Base-by-base conservation (phyloP, 2,888 invertebrate species). In the Aproaerema taeniolella region DNA sequence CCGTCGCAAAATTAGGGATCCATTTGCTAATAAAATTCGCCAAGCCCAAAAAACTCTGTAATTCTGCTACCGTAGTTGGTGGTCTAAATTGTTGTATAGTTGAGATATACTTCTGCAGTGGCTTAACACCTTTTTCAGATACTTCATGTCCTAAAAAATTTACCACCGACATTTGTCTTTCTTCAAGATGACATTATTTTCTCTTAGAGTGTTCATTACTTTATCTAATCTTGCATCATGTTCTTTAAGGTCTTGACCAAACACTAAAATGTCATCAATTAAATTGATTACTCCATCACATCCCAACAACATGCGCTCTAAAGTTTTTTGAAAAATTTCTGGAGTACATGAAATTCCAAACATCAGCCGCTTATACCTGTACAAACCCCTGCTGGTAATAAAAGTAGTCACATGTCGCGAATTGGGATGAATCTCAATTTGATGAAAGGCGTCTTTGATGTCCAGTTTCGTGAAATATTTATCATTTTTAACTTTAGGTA, bases 341-440 rank as follows among this genome's bases (percentile, higher is more conserved):
- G 72, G 67, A 2, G 82, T 82, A 36, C 69, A 70, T 2, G 31
- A 16, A 5, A 31, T 31, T 1, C 31, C 31, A 14, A 31, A 31
- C 31, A 31, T 31, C 43, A 70, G 9, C n/a, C n/a, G n/a, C n/a
- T n/a, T n/a, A n/a, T n/a, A n/a, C n/a, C n/a, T n/a, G n/a, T n/a
- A n/a, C n/a, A 76, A 31, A 0, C 71, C 72, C 24, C 49, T 50
- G 13, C 51, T 51, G 2, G 71, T 69, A 2, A 61, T 60, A 43
- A 76, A 76, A 2, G 67, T 69, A 24, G 72, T 73, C 7, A 72
- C 58, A n/a, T 47, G 46, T 41, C 61, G 1, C 1, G 32, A 32
- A 17, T 17, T 12, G 20, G 49, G 46, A 11, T 20, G 12, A 3
- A 31, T 15, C 10, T 31, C 31, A 72, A 41, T 45, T 74, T 69